phyloP scores from a whole-genome alignment of 2,113 vertebrate species.

The Indicator maculatus region DNA sequence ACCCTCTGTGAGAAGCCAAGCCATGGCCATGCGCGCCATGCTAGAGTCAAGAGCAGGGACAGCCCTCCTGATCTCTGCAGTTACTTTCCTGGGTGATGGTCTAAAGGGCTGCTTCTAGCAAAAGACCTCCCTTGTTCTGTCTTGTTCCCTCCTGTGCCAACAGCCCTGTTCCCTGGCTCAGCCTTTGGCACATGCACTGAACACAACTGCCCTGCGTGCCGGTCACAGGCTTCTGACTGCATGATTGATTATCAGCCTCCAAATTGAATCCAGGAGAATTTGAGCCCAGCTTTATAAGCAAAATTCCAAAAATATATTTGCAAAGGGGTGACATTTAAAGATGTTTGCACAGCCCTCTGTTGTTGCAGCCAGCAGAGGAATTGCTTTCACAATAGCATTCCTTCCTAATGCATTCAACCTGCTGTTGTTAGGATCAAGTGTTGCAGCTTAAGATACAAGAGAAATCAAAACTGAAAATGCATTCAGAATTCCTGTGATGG shows the following conservation, averaged over 20 bases:
- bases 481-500: conserved; percentile 17
- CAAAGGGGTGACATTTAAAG: conserved; percentile 40
- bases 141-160: neutral
- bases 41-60: neutral
- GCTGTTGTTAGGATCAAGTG: conserved; percentile 49
- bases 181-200: neutral
- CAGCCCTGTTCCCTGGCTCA: neutral
- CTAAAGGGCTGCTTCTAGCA: neutral
- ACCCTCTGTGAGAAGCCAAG: neutral
- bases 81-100: neutral
- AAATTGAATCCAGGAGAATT: conserved; percentile 11
- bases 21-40: neutral
- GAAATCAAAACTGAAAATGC: conserved; percentile 44
- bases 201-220: neutral
- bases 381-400: conserved; percentile 58
- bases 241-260: conserved; percentile 40
- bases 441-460: conserved; percentile 39
- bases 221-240: neutral
- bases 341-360: conserved; percentile 38
- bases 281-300: neutral
- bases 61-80: fast-evolving
- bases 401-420: conserved; percentile 52
- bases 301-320: conserved; percentile 44
- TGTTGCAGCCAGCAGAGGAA: conserved; percentile 44
- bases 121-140: neutral